Conservation (phyloP, 2,113 vertebrate species). For the Phylloscopus trochiloides region DNA sequence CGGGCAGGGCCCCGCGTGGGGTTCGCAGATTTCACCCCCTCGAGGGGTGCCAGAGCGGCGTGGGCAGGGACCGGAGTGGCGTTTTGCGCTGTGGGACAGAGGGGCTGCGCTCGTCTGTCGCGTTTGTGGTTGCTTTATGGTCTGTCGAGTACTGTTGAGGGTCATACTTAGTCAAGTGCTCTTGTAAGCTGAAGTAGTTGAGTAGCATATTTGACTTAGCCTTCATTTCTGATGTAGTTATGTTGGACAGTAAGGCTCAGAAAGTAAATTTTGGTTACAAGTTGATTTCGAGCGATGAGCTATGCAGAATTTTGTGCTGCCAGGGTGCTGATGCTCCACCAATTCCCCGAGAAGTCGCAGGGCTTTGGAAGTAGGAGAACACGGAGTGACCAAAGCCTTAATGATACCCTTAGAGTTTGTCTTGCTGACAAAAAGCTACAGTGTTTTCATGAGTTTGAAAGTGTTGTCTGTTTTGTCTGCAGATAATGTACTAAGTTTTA, state of each 20-base stretch:
- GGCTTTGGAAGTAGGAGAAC: background rate
- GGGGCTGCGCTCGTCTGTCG: background rate
- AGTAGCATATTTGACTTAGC: background rate
- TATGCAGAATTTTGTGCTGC: background rate
- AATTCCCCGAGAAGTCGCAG: background rate
- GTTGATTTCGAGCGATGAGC: background rate
- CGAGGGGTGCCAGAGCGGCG: background rate
- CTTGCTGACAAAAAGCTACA: background rate
- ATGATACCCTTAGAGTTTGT: accelerated
- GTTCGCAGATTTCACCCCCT: too few relatives aligned
- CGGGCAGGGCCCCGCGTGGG: background rate
- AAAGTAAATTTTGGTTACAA: background rate
- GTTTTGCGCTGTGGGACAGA: accelerated
- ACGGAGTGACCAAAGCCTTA: background rate
- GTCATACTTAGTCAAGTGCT: background rate
- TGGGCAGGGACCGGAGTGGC: too few relatives aligned
- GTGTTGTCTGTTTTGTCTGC: background rate
- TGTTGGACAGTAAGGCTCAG: background rate
- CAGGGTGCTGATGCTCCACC: background rate
- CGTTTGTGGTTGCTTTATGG: background rate
- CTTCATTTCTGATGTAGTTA: background rate
- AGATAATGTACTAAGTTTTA: background rate
- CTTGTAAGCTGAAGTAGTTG: background rate
- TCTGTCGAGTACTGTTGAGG: background rate
- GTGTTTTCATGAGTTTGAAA: background rate